A percentile compares a stretch with the other conserved stretches of the same genome.
phyloP scores from a whole-genome alignment of 1,140 invertebrate species.

The Rhagoletis zephyria region DNA sequence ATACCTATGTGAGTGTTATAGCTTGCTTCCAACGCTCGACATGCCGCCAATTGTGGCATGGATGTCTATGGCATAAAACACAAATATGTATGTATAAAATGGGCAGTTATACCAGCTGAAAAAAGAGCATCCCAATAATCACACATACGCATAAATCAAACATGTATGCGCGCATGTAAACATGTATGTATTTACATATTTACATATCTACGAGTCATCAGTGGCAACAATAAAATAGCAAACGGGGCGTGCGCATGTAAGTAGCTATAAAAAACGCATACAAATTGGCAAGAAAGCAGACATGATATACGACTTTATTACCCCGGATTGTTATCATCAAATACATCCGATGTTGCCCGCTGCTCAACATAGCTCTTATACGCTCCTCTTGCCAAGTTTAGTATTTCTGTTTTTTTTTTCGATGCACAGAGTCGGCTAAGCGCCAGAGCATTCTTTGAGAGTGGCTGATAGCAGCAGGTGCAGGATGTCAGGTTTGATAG shows the following conservation, averaged over 20 bases:
- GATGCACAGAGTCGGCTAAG: too few species aligned
- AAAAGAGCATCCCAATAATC: constrained; percentile 21
- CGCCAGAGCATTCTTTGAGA: too few species aligned
- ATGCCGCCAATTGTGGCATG: constrained; percentile 32
- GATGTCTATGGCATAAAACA: not conserved
- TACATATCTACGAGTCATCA: not conserved
- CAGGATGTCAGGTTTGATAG: not conserved
- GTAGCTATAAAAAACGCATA: constrained; percentile 21
- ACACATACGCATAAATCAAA: constrained; percentile 46
- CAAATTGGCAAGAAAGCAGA: constrained; percentile 42
- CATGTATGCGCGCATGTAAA: not conserved
- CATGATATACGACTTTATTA: constrained; percentile 48
- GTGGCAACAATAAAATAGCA: constrained; percentile 14
- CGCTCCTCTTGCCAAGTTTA: not conserved
- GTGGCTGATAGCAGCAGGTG: too few species aligned
- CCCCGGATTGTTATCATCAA: constrained; percentile 36
- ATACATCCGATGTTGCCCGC: not conserved
- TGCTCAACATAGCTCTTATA: not conserved
- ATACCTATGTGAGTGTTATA: not conserved
- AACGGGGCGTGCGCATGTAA: constrained; percentile 11
- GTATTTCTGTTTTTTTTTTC: not conserved
- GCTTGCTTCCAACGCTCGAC: not conserved
- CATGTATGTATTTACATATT: not conserved
- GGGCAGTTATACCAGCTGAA: too few species aligned
- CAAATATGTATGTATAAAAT: not conserved